phyloP scores from a whole-genome alignment of 2,888 invertebrate species.

The Tenodera sinensis region DNA sequence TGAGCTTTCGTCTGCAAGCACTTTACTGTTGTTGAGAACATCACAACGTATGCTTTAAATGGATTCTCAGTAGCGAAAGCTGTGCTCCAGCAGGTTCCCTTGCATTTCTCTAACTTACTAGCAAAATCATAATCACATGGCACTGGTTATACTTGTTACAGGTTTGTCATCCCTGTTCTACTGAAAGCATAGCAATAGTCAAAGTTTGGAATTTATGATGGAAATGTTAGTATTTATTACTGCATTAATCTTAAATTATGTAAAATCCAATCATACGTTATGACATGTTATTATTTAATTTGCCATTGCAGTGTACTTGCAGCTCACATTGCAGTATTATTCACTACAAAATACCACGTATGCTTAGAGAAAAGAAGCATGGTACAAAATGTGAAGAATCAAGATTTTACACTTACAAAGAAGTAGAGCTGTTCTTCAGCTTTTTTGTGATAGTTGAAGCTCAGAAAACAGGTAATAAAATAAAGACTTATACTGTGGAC shows the following conservation, averaged over 20 bases:
- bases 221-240: not conserved
- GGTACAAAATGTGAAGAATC: not conserved
- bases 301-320: not conserved
- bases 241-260: not conserved
- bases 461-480: not conserved
- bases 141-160: too few relatives aligned
- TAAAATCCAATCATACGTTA: not conserved
- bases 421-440: not conserved
- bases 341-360: not conserved
- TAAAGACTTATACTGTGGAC: not conserved
- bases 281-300: not conserved
- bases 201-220: not conserved
- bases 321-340: not conserved
- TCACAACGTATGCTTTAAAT: too few relatives aligned
- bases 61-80: too few relatives aligned
- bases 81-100: too few relatives aligned
- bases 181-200: too few relatives aligned
- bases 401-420: not conserved
- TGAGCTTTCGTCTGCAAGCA: too few relatives aligned
- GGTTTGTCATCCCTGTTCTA: too few relatives aligned
- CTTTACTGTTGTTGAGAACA: too few relatives aligned
- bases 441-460: not conserved
- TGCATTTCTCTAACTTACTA: too few relatives aligned
- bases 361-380: not conserved
- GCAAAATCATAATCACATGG: too few relatives aligned